Percentiles rank a stretch among this genome's conserved stretches.
phyloP scores from a whole-genome alignment of 2,888 invertebrate genomes.

The Lamellibrachia columna region DNA sequence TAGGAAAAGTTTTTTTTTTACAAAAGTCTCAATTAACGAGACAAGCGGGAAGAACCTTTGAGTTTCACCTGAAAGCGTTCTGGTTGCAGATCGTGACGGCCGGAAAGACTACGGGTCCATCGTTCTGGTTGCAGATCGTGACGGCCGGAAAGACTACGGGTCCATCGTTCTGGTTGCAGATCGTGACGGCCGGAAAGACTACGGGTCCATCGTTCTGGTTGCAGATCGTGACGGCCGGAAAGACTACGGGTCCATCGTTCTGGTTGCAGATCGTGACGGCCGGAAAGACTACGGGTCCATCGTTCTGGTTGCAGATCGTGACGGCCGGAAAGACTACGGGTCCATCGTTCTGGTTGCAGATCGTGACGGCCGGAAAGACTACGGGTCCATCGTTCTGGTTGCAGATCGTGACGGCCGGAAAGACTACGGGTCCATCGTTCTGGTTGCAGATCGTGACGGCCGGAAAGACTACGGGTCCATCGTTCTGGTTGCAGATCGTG shows the following conservation, averaged over 20 bases:
- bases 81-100: constrained; percentile 11
- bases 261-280: constrained; percentile 11
- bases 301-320: not conserved
- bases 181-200: not conserved
- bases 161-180: not conserved
- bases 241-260: not conserved
- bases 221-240: constrained; percentile 16
- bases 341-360: not conserved
- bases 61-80: too few relatives aligned
- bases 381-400: not conserved
- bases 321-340: not conserved
- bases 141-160: not conserved
- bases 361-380: not conserved
- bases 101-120: not conserved
- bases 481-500: not conserved
- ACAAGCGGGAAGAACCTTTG: too few relatives aligned
- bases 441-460: constrained; percentile 11
- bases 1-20: too few relatives aligned
- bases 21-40: too few relatives aligned
- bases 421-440: not conserved
- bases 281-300: not conserved
- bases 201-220: not conserved
- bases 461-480: not conserved
- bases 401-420: constrained; percentile 16
- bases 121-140: not conserved